phyloP scores from a whole-genome alignment of 2,113 vertebrate genomes.

The Chunga burmeisteri region DNA sequence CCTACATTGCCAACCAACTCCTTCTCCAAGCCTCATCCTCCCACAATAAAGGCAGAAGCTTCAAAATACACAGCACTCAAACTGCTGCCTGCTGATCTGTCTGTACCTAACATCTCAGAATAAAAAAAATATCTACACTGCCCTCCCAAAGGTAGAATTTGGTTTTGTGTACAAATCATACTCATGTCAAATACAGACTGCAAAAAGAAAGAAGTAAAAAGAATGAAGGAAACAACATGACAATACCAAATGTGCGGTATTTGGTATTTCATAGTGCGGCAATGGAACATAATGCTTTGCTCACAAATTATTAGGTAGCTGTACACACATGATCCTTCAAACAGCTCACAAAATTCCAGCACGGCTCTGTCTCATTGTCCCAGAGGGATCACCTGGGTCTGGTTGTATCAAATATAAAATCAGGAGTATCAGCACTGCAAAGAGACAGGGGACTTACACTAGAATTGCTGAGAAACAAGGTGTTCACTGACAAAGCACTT shows the following conservation, averaged over 20 bases:
- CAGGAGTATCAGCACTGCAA: not conserved
- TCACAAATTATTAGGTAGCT: not conserved
- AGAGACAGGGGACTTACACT: not conserved
- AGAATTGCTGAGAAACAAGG: not conserved
- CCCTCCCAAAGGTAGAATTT: not conserved
- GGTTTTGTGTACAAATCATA: not conserved
- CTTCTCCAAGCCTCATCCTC: not conserved
- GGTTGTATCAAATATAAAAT: not conserved
- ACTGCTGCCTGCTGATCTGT: not conserved
- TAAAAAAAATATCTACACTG: not conserved
- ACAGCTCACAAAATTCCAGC: not conserved
- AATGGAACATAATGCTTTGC: not conserved
- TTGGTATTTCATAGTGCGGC: not conserved
- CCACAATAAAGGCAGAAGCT: not conserved
- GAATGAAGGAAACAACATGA: not conserved
- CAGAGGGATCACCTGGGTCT: not conserved
- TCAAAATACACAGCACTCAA: not conserved
- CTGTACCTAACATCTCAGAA: accelerated
- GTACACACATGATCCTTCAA: not conserved
- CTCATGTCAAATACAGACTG: not conserved
- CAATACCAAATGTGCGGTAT: too few relatives aligned
- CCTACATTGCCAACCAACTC: not conserved
- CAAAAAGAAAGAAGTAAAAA: not conserved
- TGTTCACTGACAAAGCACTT: not conserved
- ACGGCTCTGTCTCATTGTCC: not conserved